These are phyloP conservation scores for Hyposoter didymator DNA, from an alignment of 2,888 invertebrate species.

Conservation along the genomic window DNA sequence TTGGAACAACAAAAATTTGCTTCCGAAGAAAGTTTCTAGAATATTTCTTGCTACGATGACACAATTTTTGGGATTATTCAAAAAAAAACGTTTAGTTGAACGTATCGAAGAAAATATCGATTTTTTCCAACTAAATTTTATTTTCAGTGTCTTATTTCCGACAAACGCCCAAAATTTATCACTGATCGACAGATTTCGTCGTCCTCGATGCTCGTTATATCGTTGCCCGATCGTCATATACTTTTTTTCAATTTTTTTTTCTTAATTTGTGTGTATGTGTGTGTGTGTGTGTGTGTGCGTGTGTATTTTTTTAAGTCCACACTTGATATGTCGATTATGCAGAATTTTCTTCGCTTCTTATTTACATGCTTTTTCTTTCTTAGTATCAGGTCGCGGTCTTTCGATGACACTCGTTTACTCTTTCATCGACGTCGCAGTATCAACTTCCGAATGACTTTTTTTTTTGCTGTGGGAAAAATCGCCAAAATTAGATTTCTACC, in stretches of 20 bases:
- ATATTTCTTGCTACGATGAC: no score
- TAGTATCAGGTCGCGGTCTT: background rate
- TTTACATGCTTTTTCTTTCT: constrained; percentile 54
- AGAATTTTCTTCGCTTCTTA: constrained; percentile 48
- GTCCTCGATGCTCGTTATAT: constrained; percentile 23
- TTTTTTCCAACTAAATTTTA: no score
- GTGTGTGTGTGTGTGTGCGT: no score
- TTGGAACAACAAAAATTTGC: no score
- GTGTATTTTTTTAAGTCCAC: constrained; percentile 31
- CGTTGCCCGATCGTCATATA: constrained; percentile 11
- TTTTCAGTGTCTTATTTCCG: no score
- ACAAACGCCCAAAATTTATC: background rate
- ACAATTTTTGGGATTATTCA: no score
- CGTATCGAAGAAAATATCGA: no score
- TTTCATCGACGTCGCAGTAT: background rate
- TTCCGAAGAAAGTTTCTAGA: no score
- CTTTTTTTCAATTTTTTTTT: background rate
- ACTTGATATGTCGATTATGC: constrained; percentile 65
- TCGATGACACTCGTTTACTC: background rate
- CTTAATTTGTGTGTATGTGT: background rate
- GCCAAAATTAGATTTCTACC: background rate
- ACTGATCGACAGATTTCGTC: background rate
- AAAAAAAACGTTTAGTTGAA: no score
- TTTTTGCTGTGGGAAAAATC: background rate
- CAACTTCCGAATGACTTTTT: background rate